Evolutionary conservation across 2,797 vertebrate genomes (phyloP).

Genomic region (Scyliorhinus canicula): DNA sequence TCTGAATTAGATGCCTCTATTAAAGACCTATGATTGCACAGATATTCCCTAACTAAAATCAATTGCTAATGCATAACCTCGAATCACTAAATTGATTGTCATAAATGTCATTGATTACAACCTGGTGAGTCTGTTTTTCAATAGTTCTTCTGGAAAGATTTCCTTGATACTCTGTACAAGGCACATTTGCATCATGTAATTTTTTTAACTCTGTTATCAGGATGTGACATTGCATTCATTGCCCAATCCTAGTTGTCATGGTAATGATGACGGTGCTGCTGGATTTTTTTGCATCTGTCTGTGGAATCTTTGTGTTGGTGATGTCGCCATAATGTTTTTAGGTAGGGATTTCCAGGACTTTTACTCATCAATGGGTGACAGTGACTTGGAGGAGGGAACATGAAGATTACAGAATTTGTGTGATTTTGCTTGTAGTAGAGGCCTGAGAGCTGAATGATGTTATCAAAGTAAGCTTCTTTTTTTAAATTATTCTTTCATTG

Average conservation of each 20-base stretch:
- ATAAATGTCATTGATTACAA: not conserved
- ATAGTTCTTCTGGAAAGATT: not conserved
- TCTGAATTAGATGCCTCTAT: not conserved
- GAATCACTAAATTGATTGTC: not conserved
- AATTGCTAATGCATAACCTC: not conserved
- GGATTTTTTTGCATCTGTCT: not conserved
- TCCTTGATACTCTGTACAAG: not conserved
- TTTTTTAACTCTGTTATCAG: not conserved
- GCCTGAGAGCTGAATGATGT: not conserved
- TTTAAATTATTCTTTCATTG: no score
- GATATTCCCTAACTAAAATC: not conserved
- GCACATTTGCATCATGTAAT: not conserved
- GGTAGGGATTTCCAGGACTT: not conserved
- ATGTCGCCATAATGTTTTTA: not conserved
- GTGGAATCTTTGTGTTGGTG: not conserved
- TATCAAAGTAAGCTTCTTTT: not conserved
- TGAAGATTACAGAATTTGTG: not conserved
- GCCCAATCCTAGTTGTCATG: not conserved
- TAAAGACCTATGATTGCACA: not conserved
- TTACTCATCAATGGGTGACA: not conserved
- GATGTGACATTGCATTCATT: not conserved
- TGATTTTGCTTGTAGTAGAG: not conserved
- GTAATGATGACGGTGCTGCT: not conserved
- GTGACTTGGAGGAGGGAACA: not conserved
- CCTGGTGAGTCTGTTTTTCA: not conserved